Conservation (phyloP, 2,113 vertebrate genomes). For the Athene noctua region DNA sequence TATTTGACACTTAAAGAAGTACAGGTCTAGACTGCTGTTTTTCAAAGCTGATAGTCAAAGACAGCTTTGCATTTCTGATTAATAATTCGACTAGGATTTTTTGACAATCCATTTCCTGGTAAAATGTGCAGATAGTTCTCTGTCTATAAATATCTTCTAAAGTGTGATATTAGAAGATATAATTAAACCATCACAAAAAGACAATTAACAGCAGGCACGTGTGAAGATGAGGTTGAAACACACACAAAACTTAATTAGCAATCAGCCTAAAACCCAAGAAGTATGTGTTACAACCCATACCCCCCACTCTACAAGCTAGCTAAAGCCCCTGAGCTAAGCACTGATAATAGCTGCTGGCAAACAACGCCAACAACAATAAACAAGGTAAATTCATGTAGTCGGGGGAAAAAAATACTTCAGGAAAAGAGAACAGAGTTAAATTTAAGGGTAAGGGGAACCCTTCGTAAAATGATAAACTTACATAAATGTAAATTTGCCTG, state of each 20-base stretch:
- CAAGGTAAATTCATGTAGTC: neutral
- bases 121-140: neutral
- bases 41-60: neutral
- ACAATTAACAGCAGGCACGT: neutral
- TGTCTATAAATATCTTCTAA: neutral
- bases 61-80: neutral
- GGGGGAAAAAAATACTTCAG: neutral
- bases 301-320: neutral
- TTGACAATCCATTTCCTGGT: neutral
- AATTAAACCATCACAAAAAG: neutral
- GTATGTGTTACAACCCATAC: neutral
- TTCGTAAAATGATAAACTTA: neutral
- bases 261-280: neutral
- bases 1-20: neutral
- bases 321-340: neutral
- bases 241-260: neutral
- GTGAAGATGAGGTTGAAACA: neutral
- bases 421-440: neutral
- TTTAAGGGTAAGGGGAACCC: neutral
- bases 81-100: neutral
- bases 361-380: neutral
- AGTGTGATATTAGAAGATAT: neutral
- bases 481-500: neutral
- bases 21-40: neutral
- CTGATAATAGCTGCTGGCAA: neutral